phyloP scores from a whole-genome alignment of 2,888 invertebrate genomes.

The Plusia festucae region DNA sequence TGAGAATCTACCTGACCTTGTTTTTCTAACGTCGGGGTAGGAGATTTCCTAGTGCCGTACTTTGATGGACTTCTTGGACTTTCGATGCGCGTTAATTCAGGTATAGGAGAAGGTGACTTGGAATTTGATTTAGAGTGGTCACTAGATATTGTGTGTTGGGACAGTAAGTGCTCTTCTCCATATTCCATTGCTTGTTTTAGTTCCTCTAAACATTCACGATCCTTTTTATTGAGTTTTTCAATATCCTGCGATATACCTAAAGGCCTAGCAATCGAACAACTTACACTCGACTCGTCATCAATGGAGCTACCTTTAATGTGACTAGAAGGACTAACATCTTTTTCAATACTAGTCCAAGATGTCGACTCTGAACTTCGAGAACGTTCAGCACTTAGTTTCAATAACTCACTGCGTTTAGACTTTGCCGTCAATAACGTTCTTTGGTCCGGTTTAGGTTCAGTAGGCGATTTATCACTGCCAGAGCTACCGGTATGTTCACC shows the following conservation, averaged over 20 bases:
- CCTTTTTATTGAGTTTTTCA: slow-evolving; percentile 91
- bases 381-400: slow-evolving; percentile 92
- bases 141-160: slow-evolving; percentile 83
- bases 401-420: slow-evolving; percentile 86
- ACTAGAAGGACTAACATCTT: slow-evolving; percentile 91
- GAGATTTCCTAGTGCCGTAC: slow-evolving; percentile 81
- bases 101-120: slow-evolving; percentile 80
- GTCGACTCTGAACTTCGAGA: slow-evolving; percentile 94
- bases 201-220: slow-evolving; percentile 90
- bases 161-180: slow-evolving; percentile 84
- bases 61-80: slow-evolving; percentile 84
- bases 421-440: slow-evolving; percentile 83
- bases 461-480: slow-evolving; percentile 84
- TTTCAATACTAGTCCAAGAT: slow-evolving; percentile 95
- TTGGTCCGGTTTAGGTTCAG: slow-evolving; percentile 77
- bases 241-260: slow-evolving; percentile 94
- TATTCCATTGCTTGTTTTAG: slow-evolving; percentile 89
- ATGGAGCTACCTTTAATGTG: slow-evolving; percentile 91
- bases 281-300: slow-evolving; percentile 93
- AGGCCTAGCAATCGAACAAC: slow-evolving; percentile 94
- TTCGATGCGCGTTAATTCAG: slow-evolving; percentile 82
- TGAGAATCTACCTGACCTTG: slow-evolving; percentile 89
- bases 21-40: slow-evolving; percentile 90
- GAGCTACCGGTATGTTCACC: slow-evolving; percentile 84
- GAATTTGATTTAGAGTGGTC: slow-evolving; percentile 86